Evolutionary conservation across 2,888 invertebrate genomes (phyloP).

Genomic region (Lasioglossum pauxillum): DNA sequence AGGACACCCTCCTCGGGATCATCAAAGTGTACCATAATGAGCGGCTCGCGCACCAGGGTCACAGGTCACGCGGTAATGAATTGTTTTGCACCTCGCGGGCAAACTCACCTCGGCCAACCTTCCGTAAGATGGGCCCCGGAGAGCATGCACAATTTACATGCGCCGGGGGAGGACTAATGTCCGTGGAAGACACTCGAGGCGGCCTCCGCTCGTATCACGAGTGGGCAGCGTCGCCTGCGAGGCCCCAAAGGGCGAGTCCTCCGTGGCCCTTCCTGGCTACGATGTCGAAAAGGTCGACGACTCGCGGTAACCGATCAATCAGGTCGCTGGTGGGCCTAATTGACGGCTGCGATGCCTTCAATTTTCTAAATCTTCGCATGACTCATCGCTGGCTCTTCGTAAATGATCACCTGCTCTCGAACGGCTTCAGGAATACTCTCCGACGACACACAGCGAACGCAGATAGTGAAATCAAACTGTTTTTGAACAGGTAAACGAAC

Average conservation of each 20-base stretch:
- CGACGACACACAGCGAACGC: not conserved
- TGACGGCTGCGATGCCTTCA: conserved; percentile 56
- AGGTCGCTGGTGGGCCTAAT: conserved; percentile 57
- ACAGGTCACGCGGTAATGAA: conserved; percentile 81
- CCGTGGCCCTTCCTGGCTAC: conserved; percentile 25
- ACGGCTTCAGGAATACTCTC: not conserved
- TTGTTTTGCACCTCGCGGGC: conserved; percentile 83
- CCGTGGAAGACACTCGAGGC: conserved; percentile 63
- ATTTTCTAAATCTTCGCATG: conserved; percentile 43
- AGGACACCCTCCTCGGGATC: conserved; percentile 71
- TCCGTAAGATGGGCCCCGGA: conserved; percentile 54
- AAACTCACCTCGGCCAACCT: conserved; percentile 66
- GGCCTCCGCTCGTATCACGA: conserved; percentile 37
- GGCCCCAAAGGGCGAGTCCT: conserved; percentile 40
- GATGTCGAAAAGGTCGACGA: conserved; percentile 60
- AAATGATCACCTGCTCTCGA: not conserved
- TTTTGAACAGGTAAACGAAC: not conserved
- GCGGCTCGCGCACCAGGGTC: conserved; percentile 80
- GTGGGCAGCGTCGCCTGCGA: conserved; percentile 33
- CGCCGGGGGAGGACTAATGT: conserved; percentile 60
- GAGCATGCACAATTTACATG: conserved; percentile 59
- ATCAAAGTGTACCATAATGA: conserved; percentile 83
- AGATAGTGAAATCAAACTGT: not conserved
- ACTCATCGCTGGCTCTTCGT: not conserved
- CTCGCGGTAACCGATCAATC: conserved; percentile 64